phyloP scores from a whole-genome alignment of 2,797 vertebrate species.

The Somateria mollissima region DNA sequence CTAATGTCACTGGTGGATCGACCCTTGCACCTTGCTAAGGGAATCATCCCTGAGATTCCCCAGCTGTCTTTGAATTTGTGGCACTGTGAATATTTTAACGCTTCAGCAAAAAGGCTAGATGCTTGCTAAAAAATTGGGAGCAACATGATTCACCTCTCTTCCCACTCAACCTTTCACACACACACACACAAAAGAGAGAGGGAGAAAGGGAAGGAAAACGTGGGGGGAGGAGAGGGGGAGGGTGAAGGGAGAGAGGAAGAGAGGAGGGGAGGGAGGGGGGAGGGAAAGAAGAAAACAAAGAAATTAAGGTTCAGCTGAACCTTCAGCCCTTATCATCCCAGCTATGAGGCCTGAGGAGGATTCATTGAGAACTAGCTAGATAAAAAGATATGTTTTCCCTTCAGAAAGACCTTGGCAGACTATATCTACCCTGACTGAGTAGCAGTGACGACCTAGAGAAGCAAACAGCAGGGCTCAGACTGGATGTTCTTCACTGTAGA shows the following conservation, averaged over 20 bases:
- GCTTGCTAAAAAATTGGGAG: background rate
- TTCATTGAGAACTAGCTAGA: background rate
- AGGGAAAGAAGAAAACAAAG: background rate
- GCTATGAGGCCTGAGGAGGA: background rate
- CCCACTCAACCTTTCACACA: background rate
- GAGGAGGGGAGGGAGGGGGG: too few relatives aligned
- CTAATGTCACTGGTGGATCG: background rate
- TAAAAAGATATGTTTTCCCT: background rate
- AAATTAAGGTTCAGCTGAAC: background rate
- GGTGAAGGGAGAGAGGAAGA: too few relatives aligned
- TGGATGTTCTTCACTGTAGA: background rate
- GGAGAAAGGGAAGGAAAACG: too few relatives aligned
- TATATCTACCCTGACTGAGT: background rate
- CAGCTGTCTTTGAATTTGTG: background rate
- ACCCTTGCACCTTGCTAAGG: background rate
- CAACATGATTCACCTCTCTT: background rate
- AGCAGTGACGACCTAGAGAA: background rate
- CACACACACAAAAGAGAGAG: too few relatives aligned
- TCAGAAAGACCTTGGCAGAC: background rate
- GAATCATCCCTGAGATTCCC: background rate
- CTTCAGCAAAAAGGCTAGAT: background rate
- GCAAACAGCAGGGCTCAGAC: background rate
- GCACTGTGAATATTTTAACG: background rate
- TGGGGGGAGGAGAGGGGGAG: background rate
- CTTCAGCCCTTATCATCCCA: accelerated